phyloP scores from a whole-genome alignment of 2,113 vertebrate species.

The Chiloscyllium plagiosum region DNA sequence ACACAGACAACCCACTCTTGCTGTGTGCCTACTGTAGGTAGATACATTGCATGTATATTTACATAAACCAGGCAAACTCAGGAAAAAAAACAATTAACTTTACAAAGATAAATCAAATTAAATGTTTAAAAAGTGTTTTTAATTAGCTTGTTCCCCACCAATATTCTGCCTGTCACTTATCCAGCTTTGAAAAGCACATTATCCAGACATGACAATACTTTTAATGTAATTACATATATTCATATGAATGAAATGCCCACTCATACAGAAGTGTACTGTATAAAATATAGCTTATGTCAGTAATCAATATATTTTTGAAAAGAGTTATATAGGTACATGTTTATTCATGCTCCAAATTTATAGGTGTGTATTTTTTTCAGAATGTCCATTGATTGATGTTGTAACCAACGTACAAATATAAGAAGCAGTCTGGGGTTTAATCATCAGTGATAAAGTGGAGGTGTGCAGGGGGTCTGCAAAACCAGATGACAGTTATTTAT shows the following conservation, averaged over 20 bases:
- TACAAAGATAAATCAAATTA: conserved; percentile 16
- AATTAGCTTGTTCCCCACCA: neutral
- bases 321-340: neutral
- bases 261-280: neutral
- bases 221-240: neutral
- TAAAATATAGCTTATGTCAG: conserved; percentile 33
- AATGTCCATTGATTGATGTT: neutral
- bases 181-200: neutral
- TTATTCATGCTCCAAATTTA: neutral
- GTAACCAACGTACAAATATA: neutral
- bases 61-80: neutral
- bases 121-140: neutral
- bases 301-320: neutral
- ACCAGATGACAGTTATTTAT: neutral
- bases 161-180: neutral
- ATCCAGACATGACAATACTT: neutral
- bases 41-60: neutral
- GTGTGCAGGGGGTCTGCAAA: neutral
- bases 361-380: neutral
- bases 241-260: conserved; percentile 4
- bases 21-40: neutral
- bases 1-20: neutral
- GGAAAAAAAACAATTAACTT: neutral
- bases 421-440: neutral
- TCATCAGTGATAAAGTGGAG: neutral